Evolutionary conservation across 2,888 invertebrate species (phyloP), one percentile per base, ranked within the genome.

Genomic region (Thumatha senex): DNA sequence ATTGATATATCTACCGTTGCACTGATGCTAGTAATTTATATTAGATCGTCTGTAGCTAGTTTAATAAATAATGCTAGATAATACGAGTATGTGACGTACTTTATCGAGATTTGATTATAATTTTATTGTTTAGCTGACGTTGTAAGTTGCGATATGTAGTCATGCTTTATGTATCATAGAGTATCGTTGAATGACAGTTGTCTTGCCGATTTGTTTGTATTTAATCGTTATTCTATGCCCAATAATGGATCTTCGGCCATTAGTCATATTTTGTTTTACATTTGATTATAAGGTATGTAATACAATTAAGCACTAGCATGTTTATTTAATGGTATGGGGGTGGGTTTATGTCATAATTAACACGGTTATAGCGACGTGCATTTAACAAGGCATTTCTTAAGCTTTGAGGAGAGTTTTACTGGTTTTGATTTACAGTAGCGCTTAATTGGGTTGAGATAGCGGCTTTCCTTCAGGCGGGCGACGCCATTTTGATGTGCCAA

Each of bases 261-360:
- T 46, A 48, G 12, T 54, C 40, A 40, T 63, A 49, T 51, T 46
- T 48, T 55, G 49, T 52, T 50, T 48, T 63, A 56, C 51, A 43
- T 40, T 49, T 63, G 61, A 51, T 39, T 31, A 35, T 52, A 51
- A 39, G 51, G 29, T 61, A 51, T 57, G 48, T 56, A 51, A 55
- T 53, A 47, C 34, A 56, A 56, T 68, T 67, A 54, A 80, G 83
- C 84, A 82, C 78, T 74, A 69, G 84, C 85, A 86, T 86, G 83
- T 71, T 74, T 46, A 64, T 54, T 59, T 76, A 77, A 80, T 85
- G 84, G 82, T 80, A 76, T 69, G 84, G 86, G 78, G 89, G 89
- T 90, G 90, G 90, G 89, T 89, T 90, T 89, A 89, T 89, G 89
- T 86, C 69, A 80, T 84, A 68, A 80, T 82, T 89, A 89, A 87